Conservation (phyloP, 2,888 invertebrate species). For the Leucoma salicis region DNA sequence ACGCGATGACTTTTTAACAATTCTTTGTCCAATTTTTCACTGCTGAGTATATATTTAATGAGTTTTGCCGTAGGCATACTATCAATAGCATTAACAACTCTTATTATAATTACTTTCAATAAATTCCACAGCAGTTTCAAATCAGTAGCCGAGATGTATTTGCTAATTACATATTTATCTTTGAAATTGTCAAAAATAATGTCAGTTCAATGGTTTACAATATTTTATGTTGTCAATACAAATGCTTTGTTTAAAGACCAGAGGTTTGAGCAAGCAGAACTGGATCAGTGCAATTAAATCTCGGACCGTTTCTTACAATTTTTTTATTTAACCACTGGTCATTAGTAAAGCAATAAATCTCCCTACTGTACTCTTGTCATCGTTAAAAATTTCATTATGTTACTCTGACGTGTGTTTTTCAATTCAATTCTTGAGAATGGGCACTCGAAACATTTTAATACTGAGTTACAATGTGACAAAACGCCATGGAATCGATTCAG, state of each 20-base stretch:
- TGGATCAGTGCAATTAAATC: constrained; percentile 24
- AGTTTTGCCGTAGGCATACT: neutral
- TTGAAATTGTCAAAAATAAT: constrained; percentile 9
- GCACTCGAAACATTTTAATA: constrained; percentile 58
- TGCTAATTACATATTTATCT: constrained; percentile 3
- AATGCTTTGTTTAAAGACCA: constrained; percentile 24
- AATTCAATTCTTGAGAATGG: constrained; percentile 56
- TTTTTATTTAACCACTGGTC: constrained; percentile 55
- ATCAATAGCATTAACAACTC: neutral
- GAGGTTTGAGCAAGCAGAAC: constrained; percentile 14
- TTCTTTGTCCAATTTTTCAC: too few species aligned
- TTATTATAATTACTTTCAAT: constrained; percentile 2
- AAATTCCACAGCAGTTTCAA: constrained; percentile 2
- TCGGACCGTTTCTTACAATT: constrained; percentile 20
- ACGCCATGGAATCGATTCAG: constrained; percentile 54
- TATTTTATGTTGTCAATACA: constrained; percentile 20
- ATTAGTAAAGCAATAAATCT: constrained; percentile 74
- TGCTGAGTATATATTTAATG: too few species aligned
- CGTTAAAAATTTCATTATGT: constrained; percentile 75
- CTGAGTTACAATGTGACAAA: constrained; percentile 54
- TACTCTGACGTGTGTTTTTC: constrained; percentile 58
- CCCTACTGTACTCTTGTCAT: constrained; percentile 53
- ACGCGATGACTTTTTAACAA: too few species aligned
- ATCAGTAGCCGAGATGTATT: constrained; percentile 6
- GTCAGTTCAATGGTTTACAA: constrained; percentile 5